Base-by-base conservation (phyloP, 2,113 vertebrate genomes). In the Dolichotis patagonum region DNA sequence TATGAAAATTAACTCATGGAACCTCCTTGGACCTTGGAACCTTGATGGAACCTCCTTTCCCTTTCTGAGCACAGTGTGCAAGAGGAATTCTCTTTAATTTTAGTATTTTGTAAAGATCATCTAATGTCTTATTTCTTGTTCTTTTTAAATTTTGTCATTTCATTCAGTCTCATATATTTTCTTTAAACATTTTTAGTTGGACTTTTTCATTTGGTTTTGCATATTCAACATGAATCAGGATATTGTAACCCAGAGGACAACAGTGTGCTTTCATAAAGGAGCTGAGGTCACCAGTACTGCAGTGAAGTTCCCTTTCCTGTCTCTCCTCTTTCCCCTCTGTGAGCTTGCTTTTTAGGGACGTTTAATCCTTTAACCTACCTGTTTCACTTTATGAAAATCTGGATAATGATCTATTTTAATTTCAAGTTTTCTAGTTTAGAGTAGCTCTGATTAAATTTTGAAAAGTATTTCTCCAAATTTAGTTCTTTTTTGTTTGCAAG, bases 21-120 rank as follows among this genome's bases (percentile, higher is more conserved):
- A n/a, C n/a, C n/a, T n/a, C n/a, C n/a, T n/a, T n/a, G n/a, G n/a
- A n/a, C n/a, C n/a, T n/a, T n/a, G n/a, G n/a, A n/a, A n/a, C n/a
- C 98, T 98, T 98, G 98, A 97, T 96, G 98, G 98, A 96, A 96
- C 98, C 98, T 98, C 98, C 97, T 97, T 97, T 94, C 97, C 90
- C 94, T 97, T 98, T 98, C 98, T 97, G 98, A 98, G 97, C 98
- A 98, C 97, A n/a, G 82, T 5, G 93, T 96, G 95, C 97, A 58
- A 71, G 87, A 77, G 58, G 80, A 78, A n/a, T 94, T 95, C 63
- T 90, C 96, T 75, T 56, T 22, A 89, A 93, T 97, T 93, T 96
- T 93, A 75, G 62, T 80, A 2, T 94, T 95, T 96, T 94, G 49
- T 94, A 69, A 97, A 92, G 8, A 26, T 95, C 75, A 90, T 82